These are phyloP conservation scores for Neria commutata DNA, from an alignment of 2,888 invertebrate species.

Conservation along the genomic window DNA sequence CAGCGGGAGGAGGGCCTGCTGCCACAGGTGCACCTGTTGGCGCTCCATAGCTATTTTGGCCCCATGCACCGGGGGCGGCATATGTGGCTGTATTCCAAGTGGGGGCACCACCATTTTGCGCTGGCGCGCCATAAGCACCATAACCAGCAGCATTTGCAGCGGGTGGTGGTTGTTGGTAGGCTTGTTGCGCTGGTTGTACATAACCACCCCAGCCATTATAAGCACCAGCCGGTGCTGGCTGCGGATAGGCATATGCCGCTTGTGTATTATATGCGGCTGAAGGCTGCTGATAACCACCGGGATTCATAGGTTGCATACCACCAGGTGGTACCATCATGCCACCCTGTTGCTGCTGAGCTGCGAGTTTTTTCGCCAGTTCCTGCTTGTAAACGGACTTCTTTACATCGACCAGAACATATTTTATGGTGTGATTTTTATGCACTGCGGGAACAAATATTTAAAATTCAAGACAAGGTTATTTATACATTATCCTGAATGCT, in stretches of 20 bases:
- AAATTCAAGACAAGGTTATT: too few relatives aligned
- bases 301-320: slow-evolving; percentile 15
- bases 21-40: slow-evolving; percentile 26
- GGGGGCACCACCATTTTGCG: slow-evolving; percentile 33
- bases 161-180: slow-evolving; percentile 44
- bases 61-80: slow-evolving; percentile 28
- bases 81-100: slow-evolving; percentile 33
- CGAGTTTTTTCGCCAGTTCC: slow-evolving; percentile 43
- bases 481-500: too few relatives aligned
- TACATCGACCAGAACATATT: slow-evolving; percentile 48
- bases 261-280: slow-evolving; percentile 34
- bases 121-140: slow-evolving; percentile 33
- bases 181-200: slow-evolving; percentile 41
- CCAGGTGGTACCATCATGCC: slow-evolving; percentile 12
- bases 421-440: slow-evolving; percentile 50
- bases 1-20: slow-evolving; percentile 30
- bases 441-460: slow-evolving; percentile 36
- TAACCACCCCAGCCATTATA: slow-evolving; percentile 49
- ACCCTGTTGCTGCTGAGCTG: slow-evolving; percentile 31
- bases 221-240: slow-evolving; percentile 36
- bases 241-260: slow-evolving; percentile 58
- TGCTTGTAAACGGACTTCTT: slow-evolving; percentile 54
- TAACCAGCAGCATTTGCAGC: slow-evolving; percentile 34
- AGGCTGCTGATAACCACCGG: slow-evolving; percentile 44
- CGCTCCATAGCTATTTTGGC: slow-evolving; percentile 36